A percentile compares a stretch with the other conserved stretches of the same genome.
These are phyloP conservation scores for Pogonomyrmex californicus DNA, from an alignment of 1,140 invertebrate species.

Conservation along the genomic window DNA sequence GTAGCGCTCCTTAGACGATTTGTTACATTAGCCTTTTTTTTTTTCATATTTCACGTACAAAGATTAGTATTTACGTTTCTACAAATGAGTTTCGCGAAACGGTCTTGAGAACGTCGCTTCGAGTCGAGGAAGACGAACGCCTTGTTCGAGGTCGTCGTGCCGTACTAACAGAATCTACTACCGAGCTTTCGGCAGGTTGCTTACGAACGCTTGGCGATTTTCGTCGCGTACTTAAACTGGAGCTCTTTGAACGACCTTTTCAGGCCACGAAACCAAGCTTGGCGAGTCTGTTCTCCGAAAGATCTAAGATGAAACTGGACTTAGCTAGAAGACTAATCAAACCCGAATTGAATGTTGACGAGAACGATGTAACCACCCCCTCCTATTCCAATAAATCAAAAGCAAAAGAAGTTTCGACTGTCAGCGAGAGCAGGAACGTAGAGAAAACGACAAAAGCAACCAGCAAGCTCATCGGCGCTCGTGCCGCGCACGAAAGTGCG, in stretches of 20 bases:
- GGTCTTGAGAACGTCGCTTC: constrained; percentile 69
- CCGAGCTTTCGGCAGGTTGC: constrained; percentile 72
- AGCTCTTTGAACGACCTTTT: constrained; percentile 79
- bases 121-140: constrained; percentile 58
- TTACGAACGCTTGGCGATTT: constrained; percentile 60
- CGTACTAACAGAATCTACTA: constrained; percentile 75
- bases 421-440: constrained; percentile 75
- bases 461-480: constrained; percentile 13
- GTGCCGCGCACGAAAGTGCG: not conserved
- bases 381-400: constrained; percentile 68
- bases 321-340: constrained; percentile 82
- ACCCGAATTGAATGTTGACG: constrained; percentile 80
- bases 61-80: constrained; percentile 21
- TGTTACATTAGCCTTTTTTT: not conserved
- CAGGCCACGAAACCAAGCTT: constrained; percentile 82
- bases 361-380: constrained; percentile 73
- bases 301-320: constrained; percentile 83
- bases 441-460: constrained; percentile 63
- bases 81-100: constrained; percentile 36
- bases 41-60: not conserved
- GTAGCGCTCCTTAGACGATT: constrained; percentile 12
- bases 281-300: constrained; percentile 77
- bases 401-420: constrained; percentile 56
- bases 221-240: constrained; percentile 68
- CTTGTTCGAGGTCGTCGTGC: constrained; percentile 55